phyloP scores from a whole-genome alignment of 2,797 vertebrate genomes.

The Lophius americanus region DNA sequence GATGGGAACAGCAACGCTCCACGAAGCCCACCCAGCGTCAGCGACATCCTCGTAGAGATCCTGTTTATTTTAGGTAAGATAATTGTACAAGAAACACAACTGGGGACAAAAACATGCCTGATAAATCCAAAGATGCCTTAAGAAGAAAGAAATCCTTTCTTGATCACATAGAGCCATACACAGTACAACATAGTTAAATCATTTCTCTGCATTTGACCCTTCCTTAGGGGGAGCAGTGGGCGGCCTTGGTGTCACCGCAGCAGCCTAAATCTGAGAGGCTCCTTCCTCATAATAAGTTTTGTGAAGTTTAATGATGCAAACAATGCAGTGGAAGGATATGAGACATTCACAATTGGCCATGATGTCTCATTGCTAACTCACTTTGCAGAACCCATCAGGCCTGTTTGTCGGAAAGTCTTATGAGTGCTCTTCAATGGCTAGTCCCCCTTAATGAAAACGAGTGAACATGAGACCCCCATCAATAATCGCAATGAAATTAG shows the following conservation, averaged over 20 bases:
- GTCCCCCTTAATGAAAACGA: constrained; percentile 50
- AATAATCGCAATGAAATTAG: constrained; percentile 48
- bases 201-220: too few species aligned
- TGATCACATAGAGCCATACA: too few species aligned
- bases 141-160: too few species aligned
- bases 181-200: too few species aligned
- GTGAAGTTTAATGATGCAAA: constrained; percentile 48
- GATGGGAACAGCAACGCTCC: constrained; percentile 60
- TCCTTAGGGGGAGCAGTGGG: too few species aligned
- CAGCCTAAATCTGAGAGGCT: constrained; percentile 10
- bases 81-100: too few species aligned
- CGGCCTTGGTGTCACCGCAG: not conserved
- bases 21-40: constrained; percentile 80
- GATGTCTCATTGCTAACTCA: constrained; percentile 41
- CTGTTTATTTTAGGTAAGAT: constrained; percentile 82
- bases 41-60: constrained; percentile 85
- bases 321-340: constrained; percentile 44
- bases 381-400: constrained; percentile 40
- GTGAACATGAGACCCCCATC: constrained; percentile 29
- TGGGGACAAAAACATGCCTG: too few species aligned
- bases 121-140: too few species aligned
- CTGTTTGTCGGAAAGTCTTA: constrained; percentile 31
- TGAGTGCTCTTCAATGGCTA: constrained; percentile 31
- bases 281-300: constrained; percentile 30
- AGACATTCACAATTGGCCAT: constrained; percentile 42